Evolutionary conservation across 2,888 invertebrate species (phyloP), one percentile per base, ranked within the genome.

Genomic region (Nemurella pictetii): DNA sequence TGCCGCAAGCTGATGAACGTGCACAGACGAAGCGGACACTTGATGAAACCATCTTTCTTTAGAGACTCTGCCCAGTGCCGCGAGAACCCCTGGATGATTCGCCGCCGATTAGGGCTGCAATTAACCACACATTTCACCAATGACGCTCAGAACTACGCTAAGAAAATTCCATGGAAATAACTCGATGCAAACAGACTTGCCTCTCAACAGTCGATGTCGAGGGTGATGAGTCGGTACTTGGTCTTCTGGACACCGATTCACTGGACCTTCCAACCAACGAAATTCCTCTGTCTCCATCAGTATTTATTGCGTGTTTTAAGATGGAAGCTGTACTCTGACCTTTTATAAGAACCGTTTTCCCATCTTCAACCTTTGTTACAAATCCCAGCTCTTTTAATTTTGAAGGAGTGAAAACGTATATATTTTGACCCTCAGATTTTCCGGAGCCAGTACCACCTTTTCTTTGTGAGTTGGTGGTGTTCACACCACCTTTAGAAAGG

Each of bases 1-100:
- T 83, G 78, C 1, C 72, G 32, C 9, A 86, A 84, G 30, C 86
- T 85, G 74, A 86, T 86, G 55, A 84, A 86, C 32, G 84, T 86
- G 78, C 86, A 86, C 7, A 26, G 36, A 80, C 83, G 73, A 27
- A 86, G 73, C 5, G 86, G 86, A 36, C 86, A 86, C 15, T 83
- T 84, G 5, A 86, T 85, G 74, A 83, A 85, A 0, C 86, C 86
- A n/a, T 81, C 85, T 12, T 85, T 77, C 25, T 84, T 32, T 29
- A 86, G 26, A 3, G 85, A 81, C 26, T 30, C 27, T 25, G 32
- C 25, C 86, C 86, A 86, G 73, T 85, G 85, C 15, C 85, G 36
- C 3, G 84, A 29, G 27, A 86, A 86, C 4, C 84, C 83, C 25
- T 80, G 36, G 25, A 85, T 80, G 27, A 85, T 84, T 5, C 82